These are phyloP conservation scores for Drosophila glabriapex DNA, from an alignment of 2,888 invertebrate genomes.

Conservation along the genomic window DNA sequence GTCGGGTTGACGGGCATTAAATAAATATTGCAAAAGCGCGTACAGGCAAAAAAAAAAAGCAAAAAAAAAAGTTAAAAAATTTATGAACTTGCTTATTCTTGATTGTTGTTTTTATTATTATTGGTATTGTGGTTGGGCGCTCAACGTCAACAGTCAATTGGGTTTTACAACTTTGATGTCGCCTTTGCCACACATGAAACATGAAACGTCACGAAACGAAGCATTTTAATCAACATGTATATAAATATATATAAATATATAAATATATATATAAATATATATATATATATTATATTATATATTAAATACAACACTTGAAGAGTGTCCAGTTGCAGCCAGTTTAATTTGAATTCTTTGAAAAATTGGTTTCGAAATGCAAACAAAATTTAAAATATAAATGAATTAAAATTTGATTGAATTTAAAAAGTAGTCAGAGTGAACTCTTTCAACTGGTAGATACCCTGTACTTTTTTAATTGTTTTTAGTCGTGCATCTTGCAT, in stretches of 20 bases:
- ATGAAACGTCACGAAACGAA: neutral
- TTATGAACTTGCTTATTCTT: constrained; percentile 37
- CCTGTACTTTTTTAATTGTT: neutral
- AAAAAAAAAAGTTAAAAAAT: constrained; percentile 10
- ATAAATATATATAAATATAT: neutral
- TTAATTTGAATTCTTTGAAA: neutral
- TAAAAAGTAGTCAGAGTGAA: neutral
- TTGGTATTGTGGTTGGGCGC: neutral
- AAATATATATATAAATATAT: neutral
- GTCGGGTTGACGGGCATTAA: constrained; percentile 35
- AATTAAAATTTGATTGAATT: neutral
- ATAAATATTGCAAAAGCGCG: constrained; percentile 67
- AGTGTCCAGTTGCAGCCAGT: neutral
- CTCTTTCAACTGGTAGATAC: neutral
- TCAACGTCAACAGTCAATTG: neutral
- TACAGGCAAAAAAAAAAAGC: constrained; percentile 33
- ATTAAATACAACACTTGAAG: neutral
- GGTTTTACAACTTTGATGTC: neutral
- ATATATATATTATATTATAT: too few species aligned
- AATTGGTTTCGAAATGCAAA: neutral
- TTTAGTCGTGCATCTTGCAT: neutral
- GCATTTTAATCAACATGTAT: too few species aligned
- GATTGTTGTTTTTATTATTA: constrained; percentile 3
- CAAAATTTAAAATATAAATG: neutral
- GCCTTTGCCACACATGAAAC: neutral